Percentiles rank a stretch among this genome's conserved stretches.
These are phyloP conservation scores for Lanistes nyassanus DNA, from an alignment of 1,140 invertebrate species.

Conservation along the genomic window DNA sequence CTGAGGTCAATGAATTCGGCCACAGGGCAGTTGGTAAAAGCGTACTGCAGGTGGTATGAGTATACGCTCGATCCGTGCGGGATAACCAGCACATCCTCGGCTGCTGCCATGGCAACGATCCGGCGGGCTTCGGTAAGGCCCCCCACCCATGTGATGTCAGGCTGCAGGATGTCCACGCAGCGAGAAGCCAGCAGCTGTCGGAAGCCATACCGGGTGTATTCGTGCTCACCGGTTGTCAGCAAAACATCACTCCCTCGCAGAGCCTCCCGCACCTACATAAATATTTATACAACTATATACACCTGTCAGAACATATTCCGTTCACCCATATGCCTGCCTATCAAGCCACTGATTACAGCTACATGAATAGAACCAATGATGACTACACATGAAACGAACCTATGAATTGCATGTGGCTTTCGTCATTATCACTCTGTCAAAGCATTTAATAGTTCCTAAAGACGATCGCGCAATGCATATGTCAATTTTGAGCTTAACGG, in stretches of 20 bases:
- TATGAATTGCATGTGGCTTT: no score
- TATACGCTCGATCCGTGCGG: slow-evolving; percentile 62
- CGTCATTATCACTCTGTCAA: no score
- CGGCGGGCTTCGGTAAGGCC: slow-evolving; percentile 59
- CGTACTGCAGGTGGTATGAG: slow-evolving; percentile 63
- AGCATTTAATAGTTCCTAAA: no score
- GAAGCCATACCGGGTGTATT: slow-evolving; percentile 61
- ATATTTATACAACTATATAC: no score
- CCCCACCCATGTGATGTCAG: slow-evolving; percentile 61
- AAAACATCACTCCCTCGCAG: slow-evolving; percentile 50
- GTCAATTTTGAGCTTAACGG: no score
- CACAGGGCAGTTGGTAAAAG: slow-evolving; percentile 59
- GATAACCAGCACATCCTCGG: slow-evolving; percentile 54
- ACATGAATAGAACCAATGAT: no score
- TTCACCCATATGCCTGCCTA: no score
- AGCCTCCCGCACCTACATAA: slow-evolving; percentile 45
- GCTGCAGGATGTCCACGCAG: slow-evolving; percentile 62
- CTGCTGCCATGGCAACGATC: slow-evolving; percentile 58
- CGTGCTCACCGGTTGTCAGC: slow-evolving; percentile 60
- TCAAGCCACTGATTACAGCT: no score
- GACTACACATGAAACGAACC: no score
- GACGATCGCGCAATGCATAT: no score
- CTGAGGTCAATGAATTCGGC: slow-evolving; percentile 61
- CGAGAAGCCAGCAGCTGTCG: slow-evolving; percentile 49
- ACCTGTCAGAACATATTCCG: no score